Base-by-base conservation (phyloP, 2,113 vertebrate genomes). In the Regulus satrapa region DNA sequence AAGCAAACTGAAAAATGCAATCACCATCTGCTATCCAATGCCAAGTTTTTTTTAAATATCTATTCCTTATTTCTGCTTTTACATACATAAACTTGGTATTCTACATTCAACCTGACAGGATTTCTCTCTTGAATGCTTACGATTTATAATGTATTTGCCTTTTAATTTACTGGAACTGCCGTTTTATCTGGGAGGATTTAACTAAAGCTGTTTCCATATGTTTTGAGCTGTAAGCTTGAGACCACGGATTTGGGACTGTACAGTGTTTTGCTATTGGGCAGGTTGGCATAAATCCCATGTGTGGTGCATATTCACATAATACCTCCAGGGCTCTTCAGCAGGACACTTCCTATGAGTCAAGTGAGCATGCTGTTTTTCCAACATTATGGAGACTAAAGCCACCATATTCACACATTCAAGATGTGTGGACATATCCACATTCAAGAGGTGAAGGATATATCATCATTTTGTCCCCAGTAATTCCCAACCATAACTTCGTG, bases 201-300 rank as follows among this genome's bases (percentile, higher is more conserved):
- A 81, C 72, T 90, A 90, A 96, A 95, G 72, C 88, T 77, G 63
- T 89, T 93, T 86, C 90, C 71, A 34, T 90, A 85, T 79, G 89
- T 85, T 92, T 85, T 83, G 71, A 90, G 74, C 81, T 74, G 74
- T 85, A 88, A 93, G 88, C 85, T 43, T 45, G 55, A 85, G 71
- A 82, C 41, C 25, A 29, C 0, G 0, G 67, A 85, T 85, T 92
- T 95, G 49, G 41, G 85, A 79, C 51, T 55, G 18, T 32, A 55
- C 45, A 49, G 32, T 15, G 28, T 62, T 91, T 71, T 93, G 63
- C 34, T 63, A 4, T 79, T 83, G 81, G 36, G 19, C 19, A 89
- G 46, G 54, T 11, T 92, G 88, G 78, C 63, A 71, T 62, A 87
- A 89, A 82, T 76, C 45, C 43, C 59, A 63, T 2, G 4, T 36